Conservation (phyloP, 2,113 vertebrate genomes). For the Zapus hudsonius region DNA sequence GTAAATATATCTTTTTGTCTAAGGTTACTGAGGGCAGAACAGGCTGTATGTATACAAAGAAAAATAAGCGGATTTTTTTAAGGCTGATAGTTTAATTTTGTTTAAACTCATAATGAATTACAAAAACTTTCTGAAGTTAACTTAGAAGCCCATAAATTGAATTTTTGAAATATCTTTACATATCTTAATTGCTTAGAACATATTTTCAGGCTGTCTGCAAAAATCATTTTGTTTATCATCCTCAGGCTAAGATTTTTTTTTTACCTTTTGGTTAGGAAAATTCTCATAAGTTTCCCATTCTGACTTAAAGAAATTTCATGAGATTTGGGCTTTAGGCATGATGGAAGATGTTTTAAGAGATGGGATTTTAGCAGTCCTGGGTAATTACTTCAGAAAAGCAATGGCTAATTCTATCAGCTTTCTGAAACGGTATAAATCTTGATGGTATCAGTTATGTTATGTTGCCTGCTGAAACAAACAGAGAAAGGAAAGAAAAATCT, state of each 20-base stretch:
- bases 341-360: constrained; percentile 57
- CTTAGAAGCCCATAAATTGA: constrained; percentile 54
- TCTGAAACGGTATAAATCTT: constrained; percentile 58
- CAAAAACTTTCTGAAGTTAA: constrained; percentile 41
- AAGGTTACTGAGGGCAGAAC: constrained; percentile 31
- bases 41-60: not conserved
- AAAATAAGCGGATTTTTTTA: constrained; percentile 42
- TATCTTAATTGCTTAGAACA: constrained; percentile 59
- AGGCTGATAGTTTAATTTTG: constrained; percentile 34
- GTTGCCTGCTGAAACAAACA: constrained; percentile 58
- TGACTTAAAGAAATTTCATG: constrained; percentile 66
- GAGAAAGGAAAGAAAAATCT: constrained; percentile 19
- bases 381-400: constrained; percentile 70
- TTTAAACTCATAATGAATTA: constrained; percentile 58
- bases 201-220: constrained; percentile 55
- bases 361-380: constrained; percentile 52
- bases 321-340: constrained; percentile 68
- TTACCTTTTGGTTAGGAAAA: not conserved
- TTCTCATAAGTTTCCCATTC: constrained; percentile 58
- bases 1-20: constrained; percentile 5
- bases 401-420: constrained; percentile 56
- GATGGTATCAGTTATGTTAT: not conserved
- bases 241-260: constrained; percentile 43
- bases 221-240: constrained; percentile 70
- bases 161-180: constrained; percentile 70